phyloP scores from a whole-genome alignment of 1,140 invertebrate species.

The Grapholita molesta region DNA sequence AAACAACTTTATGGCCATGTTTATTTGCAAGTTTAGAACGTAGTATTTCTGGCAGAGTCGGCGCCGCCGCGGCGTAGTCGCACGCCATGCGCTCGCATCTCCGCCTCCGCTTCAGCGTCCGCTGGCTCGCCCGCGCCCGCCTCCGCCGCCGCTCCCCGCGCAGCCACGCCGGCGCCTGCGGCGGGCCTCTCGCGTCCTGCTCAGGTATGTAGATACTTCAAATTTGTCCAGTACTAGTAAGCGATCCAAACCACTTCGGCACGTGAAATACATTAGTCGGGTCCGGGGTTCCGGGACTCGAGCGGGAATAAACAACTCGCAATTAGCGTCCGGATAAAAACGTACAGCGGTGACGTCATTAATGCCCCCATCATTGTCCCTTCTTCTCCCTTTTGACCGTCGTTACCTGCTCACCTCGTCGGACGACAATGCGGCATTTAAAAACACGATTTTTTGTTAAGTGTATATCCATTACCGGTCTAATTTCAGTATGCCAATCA shows the following conservation, averaged over 20 bases:
- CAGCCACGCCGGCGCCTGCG: conserved; percentile 10
- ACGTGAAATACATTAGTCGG: too few relatives aligned
- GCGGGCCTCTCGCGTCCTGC: conserved; percentile 23
- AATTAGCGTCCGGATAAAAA: conserved; percentile 8
- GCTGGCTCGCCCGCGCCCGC: not conserved
- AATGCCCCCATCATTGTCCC: not conserved
- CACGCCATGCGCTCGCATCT: conserved; percentile 38
- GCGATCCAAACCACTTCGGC: too few relatives aligned
- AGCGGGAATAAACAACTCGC: not conserved
- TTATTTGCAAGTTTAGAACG: too few relatives aligned
- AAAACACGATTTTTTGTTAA: not conserved
- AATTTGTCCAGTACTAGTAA: too few relatives aligned
- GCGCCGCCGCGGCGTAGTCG: conserved; percentile 41
- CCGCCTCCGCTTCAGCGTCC: conserved; percentile 6
- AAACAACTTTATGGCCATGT: too few relatives aligned
- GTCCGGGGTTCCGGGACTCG: not conserved
- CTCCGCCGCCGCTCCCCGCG: not conserved
- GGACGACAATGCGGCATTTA: not conserved
- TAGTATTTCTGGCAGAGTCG: too few relatives aligned
- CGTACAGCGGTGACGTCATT: conserved; percentile 1
- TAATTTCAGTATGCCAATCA: too few relatives aligned
- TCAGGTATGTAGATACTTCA: conserved; percentile 31
- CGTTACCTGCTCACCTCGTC: too few relatives aligned
- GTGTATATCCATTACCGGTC: too few relatives aligned
- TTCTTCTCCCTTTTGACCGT: not conserved